Evolutionary conservation across 1,140 invertebrate genomes (phyloP), one percentile per base, ranked within the genome.

Genomic region (Macrobrachium nipponense): DNA sequence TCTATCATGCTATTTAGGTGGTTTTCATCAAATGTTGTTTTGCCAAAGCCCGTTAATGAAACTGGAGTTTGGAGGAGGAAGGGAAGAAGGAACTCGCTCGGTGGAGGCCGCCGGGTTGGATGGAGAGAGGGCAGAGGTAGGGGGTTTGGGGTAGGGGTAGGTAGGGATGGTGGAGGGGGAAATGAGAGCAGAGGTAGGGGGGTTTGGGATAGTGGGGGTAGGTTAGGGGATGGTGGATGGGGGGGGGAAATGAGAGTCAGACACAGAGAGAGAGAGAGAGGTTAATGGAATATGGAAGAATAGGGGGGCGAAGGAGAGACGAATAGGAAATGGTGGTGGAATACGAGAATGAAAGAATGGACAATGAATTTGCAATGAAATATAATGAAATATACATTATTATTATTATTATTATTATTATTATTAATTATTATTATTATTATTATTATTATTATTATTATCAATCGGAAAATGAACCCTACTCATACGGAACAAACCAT

Each of bases 31-130:
- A 72, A 72, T n/a, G 68, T 43, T 72, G 68, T 72, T 72, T 72
- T 72, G 68, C 68, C 68, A 72, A n/a, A n/a, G 44, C 27, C 68
- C 12, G 68, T 72, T 72, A 72, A 72, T 68, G 64, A 68, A 68
- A 68, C 1, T n/a, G n/a, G n/a, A 27, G 70, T 73, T 15, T 27
- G 2, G 68, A 18, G n/a, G 2, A 1, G 2, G 68, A 18, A 6
- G 2, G 12, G n/a, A 44, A 43, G 44, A 43, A 44, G 72, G 12
- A 12, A 44, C 12, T 36, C 27, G n/a, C n/a, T n/a, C n/a, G n/a
- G n/a, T n/a, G 8, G 72, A 0, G n/a, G 44, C 5, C 0, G 72
- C 20, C 17, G 72, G n/a, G 72, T 18, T 18, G 27, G 36, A 36
- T 59, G 20, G 77, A 61, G 59, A 76, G 73, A 76, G 73, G 58